Evolutionary conservation across 2,113 vertebrate genomes (phyloP).

Genomic region (Callocephalon fimbriatum): DNA sequence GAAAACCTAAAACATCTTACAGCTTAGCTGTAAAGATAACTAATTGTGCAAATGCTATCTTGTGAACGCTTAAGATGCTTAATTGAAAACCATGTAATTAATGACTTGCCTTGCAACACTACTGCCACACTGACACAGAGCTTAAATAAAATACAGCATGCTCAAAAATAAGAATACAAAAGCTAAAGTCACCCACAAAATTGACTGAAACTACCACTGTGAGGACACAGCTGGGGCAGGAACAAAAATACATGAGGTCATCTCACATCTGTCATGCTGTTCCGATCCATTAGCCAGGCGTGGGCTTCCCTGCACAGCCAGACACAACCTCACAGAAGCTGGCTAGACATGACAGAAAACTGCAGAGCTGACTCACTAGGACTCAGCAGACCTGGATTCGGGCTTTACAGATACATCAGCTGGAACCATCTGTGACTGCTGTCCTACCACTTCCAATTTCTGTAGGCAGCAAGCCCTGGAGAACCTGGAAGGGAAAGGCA

Average conservation of each 20-base stretch:
- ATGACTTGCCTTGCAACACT: neutral
- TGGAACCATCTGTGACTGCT: neutral
- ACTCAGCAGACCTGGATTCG: neutral
- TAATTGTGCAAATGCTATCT: neutral
- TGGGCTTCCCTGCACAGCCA: neutral
- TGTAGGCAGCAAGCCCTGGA: neutral
- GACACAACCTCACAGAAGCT: neutral
- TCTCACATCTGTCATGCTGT: neutral
- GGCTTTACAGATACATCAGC: neutral
- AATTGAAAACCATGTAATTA: neutral
- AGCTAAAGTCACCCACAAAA: neutral
- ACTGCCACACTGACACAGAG: neutral
- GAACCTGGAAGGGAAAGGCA: neutral
- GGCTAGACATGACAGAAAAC: neutral
- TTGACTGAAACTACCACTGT: neutral
- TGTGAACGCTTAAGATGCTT: neutral
- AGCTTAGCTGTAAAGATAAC: neutral
- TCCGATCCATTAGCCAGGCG: neutral
- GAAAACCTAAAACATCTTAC: neutral
- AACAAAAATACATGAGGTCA: neutral
- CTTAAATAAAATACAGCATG: neutral
- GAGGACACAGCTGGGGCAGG: neutral
- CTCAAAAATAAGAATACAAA: neutral
- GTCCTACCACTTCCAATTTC: neutral
- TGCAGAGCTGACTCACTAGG: neutral